Base-by-base conservation (phyloP, 2,888 invertebrate genomes). In the Eupithecia dodoneata region DNA sequence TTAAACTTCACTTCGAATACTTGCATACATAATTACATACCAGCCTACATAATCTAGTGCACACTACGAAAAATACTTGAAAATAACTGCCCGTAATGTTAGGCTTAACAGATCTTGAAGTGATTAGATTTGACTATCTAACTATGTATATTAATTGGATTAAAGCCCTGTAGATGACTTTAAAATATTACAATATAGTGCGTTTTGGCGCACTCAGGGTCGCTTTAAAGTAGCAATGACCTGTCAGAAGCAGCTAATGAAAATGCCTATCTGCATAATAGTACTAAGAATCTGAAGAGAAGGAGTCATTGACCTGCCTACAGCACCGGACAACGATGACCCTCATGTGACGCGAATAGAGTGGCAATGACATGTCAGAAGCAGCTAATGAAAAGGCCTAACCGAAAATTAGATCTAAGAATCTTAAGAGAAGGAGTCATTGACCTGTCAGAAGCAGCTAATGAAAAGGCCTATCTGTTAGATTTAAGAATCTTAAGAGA, bases 291-390 rank as follows among this genome's bases (percentile, higher is more conserved):
- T 52, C 52, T 93, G 94, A 95, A 69, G 94, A 94, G 91, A 94
- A 94, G 91, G 94, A 95, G 77, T 96, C 97, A 91, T 99, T 99
- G 83, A 97, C 95, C 92, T 99, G 99, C 89, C 98, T 97, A 65
- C 98, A 98, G 89, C 98, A 98, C 49, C 99, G 96, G 85, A 99
- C 97, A 94, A 99, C 99, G 74, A 99, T 99, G 69, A 98, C 52
- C 52, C 15, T 89, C 5, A 15, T 15, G 15, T 52, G 52, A 52
- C 13, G 13, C 52, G 52, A 52, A 52, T 52, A 52, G 15, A 52
- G 49, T 12, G 13, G 13, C 49, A 52, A 15, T 52, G 52, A 52
- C 52, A 13, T 52, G 52, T 52, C 52, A 52, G n/a, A 52, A 52
- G 52, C 15, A 52, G 6, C 52, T 15, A 13, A 15, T 52, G 15